These are phyloP conservation scores for Rhabdornis inornatus DNA, from an alignment of 2,113 vertebrate species.

Conservation along the genomic window DNA sequence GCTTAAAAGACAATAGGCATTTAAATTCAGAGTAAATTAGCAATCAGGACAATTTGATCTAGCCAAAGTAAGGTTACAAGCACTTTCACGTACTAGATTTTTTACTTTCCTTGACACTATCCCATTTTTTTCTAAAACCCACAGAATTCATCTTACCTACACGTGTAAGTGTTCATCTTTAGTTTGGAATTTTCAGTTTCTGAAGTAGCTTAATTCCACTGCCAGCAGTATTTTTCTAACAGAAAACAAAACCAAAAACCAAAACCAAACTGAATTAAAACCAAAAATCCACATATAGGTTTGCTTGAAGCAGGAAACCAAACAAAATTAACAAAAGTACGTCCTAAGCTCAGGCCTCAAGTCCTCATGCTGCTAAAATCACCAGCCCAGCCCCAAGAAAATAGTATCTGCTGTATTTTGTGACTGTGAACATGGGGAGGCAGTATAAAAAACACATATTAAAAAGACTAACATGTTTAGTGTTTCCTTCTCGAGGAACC, in stretches of 20 bases:
- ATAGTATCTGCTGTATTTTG: not conserved
- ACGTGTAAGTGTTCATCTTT: not conserved
- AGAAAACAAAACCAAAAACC: not conserved
- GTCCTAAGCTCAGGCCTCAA: not conserved
- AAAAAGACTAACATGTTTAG: not conserved
- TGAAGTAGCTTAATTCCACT: not conserved
- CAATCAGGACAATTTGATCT: not conserved
- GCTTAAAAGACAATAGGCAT: not conserved
- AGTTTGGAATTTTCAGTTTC: not conserved
- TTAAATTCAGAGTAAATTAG: slow-evolving; percentile 6
- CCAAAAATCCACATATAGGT: not conserved
- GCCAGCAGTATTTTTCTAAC: not conserved
- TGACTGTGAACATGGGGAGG: not conserved
- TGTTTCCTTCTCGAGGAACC: not conserved
- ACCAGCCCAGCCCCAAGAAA: not conserved
- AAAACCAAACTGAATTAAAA: not conserved
- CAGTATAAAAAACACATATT: not conserved
- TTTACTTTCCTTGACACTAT: not conserved
- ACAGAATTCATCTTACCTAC: not conserved
- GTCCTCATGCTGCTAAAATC: not conserved
- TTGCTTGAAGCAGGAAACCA: not conserved
- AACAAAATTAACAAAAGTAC: not conserved
- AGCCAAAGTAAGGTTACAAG: not conserved
- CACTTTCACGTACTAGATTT: not conserved
- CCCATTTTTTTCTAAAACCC: not conserved